A percentile compares a stretch with the other conserved stretches of the same genome.
phyloP scores from a whole-genome alignment of 2,113 vertebrate genomes.

The Ceuthmochares aereus region DNA sequence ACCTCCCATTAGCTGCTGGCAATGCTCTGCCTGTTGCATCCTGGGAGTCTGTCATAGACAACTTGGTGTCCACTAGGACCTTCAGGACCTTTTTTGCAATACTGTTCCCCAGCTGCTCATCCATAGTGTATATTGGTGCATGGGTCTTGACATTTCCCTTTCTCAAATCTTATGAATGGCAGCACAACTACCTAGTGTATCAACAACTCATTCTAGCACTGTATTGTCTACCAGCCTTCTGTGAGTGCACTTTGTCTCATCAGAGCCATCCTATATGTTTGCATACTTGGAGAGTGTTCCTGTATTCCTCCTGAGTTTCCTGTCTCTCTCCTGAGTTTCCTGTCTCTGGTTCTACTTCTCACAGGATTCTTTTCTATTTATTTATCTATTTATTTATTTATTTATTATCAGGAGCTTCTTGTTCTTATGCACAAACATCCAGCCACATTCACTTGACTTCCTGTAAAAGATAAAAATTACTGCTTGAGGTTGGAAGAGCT shows the following conservation, averaged over 20 bases:
- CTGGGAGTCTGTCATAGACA: neutral
- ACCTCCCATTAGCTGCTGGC: neutral
- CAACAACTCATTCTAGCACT: neutral
- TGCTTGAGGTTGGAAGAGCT: neutral
- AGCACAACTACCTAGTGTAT: too few relatives aligned
- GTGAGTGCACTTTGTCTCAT: neutral
- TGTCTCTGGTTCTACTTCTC: neutral
- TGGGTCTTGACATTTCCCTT: neutral
- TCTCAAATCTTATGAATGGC: neutral
- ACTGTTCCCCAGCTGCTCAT: neutral
- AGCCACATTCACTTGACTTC: neutral
- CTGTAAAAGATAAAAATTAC: neutral
- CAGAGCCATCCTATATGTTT: neutral
- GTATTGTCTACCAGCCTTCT: neutral
- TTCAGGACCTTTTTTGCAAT: neutral
- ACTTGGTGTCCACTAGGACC: neutral
- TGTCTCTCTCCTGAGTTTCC: too few relatives aligned
- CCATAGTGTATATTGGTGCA: neutral
- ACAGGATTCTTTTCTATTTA: neutral
- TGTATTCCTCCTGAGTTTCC: neutral
- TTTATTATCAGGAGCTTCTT: neutral
- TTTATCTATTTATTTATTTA: too few relatives aligned
- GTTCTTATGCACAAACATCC: neutral
- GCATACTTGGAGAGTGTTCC: neutral
- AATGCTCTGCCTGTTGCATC: rapidly evolving